Conservation (phyloP, 2,888 invertebrate genomes). For the Drosophila mimica region DNA sequence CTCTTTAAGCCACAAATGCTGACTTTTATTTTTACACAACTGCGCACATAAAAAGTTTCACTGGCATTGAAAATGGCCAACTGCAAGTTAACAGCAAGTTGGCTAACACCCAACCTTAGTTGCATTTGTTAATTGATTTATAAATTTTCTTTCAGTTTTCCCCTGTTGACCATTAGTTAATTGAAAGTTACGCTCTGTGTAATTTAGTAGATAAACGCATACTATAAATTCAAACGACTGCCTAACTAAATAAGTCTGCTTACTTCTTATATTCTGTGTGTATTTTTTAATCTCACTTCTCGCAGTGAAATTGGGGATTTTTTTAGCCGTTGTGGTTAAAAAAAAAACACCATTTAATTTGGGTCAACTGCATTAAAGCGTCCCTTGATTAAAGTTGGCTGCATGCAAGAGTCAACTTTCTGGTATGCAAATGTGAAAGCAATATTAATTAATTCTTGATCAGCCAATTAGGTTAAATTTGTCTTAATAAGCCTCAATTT, state of each 20-base stretch:
- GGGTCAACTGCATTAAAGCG: conserved; percentile 46
- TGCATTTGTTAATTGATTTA: conserved; percentile 48
- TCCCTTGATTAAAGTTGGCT: conserved; percentile 22
- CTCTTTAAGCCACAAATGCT: conserved; percentile 26
- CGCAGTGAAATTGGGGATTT: conserved; percentile 21
- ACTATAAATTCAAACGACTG: conserved; percentile 18
- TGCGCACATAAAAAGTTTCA: conserved; percentile 53
- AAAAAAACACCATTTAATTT: conserved; percentile 8
- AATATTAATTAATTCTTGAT: background rate
- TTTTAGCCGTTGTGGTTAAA: background rate
- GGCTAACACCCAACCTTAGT: conserved; percentile 30
- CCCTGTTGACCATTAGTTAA: conserved; percentile 42
- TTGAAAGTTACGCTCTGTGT: conserved; percentile 28
- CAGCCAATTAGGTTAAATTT: background rate
- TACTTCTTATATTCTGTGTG: background rate
- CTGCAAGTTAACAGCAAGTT: conserved; percentile 25
- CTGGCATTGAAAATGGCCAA: conserved; percentile 63
- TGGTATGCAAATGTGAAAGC: conserved; percentile 33
- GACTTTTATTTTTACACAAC: conserved; percentile 25
- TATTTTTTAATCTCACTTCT: conserved; percentile 5
- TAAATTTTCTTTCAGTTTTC: conserved; percentile 2
- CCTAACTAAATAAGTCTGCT: background rate
- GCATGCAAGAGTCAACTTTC: conserved; percentile 7
- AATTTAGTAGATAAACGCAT: conserved; percentile 14
- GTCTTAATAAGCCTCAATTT: background rate